Base-by-base conservation (phyloP, 2,113 vertebrate species). In the Ptilonorhynchus violaceus region DNA sequence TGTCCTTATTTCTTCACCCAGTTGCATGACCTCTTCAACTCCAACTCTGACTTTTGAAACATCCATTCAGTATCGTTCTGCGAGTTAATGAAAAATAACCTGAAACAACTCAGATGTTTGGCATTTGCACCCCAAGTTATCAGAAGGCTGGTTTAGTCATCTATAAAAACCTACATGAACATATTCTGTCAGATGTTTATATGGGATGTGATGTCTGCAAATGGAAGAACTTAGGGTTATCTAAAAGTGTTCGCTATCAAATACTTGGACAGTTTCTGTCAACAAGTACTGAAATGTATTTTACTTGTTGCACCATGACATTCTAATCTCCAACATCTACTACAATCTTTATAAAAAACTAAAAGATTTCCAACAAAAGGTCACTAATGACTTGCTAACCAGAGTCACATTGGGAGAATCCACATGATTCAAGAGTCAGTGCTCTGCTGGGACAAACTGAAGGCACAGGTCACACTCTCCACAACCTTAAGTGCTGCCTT, bases 11-110 rank as follows among this genome's bases (percentile, higher is more conserved):
- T 90, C 72, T 92, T 86, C 73, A 70, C 30, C 17, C 63, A 53
- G 23, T 66, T 88, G 30, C 35, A 42, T 46, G 72, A 86, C 76
- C 91, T 92, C 82, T 92, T 88, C 78, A 95, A 89, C 77, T 81
- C 55, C 83, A 81, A 50, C 85, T 88, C 83, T 76, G 85, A 80
- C 72, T 88, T 90, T 14, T 35, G 50, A 94, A 95, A 76, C 55
- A 88, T 81, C 53, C 58, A 81, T 89, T 92, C 64, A 86, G 50
- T 58, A 50, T 23, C 55, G 60, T 81, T 73, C 76, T 81, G 47
- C n/a, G 47, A 92, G 35, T 84, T 81, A 86, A 91, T 37, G 73
- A 91, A 95, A 93, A 96, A 79, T 53, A 92, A 88, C 64, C 46
- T 42, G 31, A 67, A 81, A 70, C 28, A 83, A 77, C 44, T 81